Conservation (phyloP, 2,888 invertebrate genomes). For the Parnassius orleans region DNA sequence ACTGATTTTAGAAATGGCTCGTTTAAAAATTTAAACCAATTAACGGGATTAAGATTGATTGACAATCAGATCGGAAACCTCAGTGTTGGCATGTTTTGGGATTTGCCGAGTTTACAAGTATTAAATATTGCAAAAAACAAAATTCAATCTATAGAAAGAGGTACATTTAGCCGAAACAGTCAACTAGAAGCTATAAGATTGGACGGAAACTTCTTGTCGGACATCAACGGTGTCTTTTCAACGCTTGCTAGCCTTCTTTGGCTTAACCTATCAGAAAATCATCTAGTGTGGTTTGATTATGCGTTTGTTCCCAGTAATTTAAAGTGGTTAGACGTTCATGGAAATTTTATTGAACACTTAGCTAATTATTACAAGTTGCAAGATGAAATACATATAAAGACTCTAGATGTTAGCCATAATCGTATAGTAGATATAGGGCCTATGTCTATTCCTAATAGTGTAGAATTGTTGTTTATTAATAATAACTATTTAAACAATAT, state of each 20-base stretch:
- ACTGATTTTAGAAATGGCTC: conserved; percentile 90
- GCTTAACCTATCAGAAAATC: conserved; percentile 94
- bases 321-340: conserved; percentile 94
- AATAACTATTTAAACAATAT: conserved; percentile 92
- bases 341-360: conserved; percentile 92
- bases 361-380: conserved; percentile 94
- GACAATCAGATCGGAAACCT: conserved; percentile 94
- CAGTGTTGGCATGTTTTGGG: conserved; percentile 92
- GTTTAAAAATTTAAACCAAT: conserved; percentile 91
- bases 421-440: conserved; percentile 90
- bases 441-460: conserved; percentile 93
- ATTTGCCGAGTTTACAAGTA: conserved; percentile 90
- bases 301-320: conserved; percentile 94
- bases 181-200: conserved; percentile 92
- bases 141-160: conserved; percentile 90
- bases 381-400: conserved; percentile 89
- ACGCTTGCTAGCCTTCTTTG: conserved; percentile 91
- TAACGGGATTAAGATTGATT: conserved; percentile 92
- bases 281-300: conserved; percentile 95
- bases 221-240: conserved; percentile 94
- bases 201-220: conserved; percentile 92
- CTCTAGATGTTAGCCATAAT: conserved; percentile 94
- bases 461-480: conserved; percentile 93
- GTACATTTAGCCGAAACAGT: conserved; percentile 89
- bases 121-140: conserved; percentile 94